Conservation (phyloP, 2,888 invertebrate species). For the Eueremaeus valkanovi region DNA sequence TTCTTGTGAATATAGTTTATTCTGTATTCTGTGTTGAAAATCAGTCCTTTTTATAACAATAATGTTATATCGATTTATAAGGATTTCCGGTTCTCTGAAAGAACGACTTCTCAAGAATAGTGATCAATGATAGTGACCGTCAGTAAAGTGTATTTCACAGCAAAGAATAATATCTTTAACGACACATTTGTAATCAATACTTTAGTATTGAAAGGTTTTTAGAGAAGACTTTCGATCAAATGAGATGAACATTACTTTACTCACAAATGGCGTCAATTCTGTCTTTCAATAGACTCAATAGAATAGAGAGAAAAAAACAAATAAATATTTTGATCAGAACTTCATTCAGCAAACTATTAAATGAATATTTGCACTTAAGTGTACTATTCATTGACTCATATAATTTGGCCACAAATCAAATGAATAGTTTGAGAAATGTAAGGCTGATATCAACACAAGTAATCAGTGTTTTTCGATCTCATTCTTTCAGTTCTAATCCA, state of each 20-base stretch:
- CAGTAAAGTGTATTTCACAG: slow-evolving; percentile 8
- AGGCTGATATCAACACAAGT: neutral
- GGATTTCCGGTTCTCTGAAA: neutral
- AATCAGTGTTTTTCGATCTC: slow-evolving; percentile 12
- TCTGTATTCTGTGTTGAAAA: neutral
- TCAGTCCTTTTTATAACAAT: neutral
- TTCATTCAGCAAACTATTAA: slow-evolving; percentile 18
- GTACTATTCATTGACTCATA: slow-evolving; percentile 16
- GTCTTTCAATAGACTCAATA: neutral
- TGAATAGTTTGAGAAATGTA: neutral
- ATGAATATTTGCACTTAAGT: slow-evolving; percentile 13
- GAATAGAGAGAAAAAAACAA: neutral
- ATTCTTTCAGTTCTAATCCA: neutral
- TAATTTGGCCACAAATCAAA: slow-evolving; percentile 21
- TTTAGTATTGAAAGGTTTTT: neutral
- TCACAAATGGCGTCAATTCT: slow-evolving; percentile 21
- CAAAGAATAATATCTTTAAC: slow-evolving; percentile 27
- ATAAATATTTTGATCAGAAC: neutral
- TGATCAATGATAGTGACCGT: slow-evolving; percentile 25
- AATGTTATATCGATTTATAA: neutral
- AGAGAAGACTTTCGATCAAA: neutral
- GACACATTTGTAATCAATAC: slow-evolving; percentile 31
- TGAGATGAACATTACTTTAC: neutral
- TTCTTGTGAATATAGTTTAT: neutral
- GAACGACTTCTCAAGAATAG: neutral